Evolutionary conservation across 2,888 invertebrate species (phyloP), one percentile per base, ranked within the genome.

Genomic region (Idaea aversata): DNA sequence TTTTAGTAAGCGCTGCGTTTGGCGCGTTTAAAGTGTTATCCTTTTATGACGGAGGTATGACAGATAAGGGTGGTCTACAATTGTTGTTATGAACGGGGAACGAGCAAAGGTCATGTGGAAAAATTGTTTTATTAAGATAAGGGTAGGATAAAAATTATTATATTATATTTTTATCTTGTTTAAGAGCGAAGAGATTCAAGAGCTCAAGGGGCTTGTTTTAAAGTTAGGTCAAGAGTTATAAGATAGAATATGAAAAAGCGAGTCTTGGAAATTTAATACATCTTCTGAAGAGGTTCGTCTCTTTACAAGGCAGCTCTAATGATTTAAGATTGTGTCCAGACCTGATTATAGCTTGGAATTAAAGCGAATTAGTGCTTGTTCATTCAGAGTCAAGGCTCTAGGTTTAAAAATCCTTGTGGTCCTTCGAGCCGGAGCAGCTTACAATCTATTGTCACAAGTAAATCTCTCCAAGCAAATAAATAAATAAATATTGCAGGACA

Each of bases 11-110:
- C 47, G 47, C 13, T 47, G 47, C 47, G 47, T 10, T 47, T 36
- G 25, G 61, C 36, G 16, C 25, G 16, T 61, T 61, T 15, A 47
- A 61, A 34, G 47, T 47, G 35, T 61, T 25, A 25, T 16, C 61
- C 38, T 13, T 47, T 15, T 47, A 25, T 10, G 47, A 36, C 38
- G 61, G 47, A 47, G 47, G 47, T 47, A 47, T 47, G 47, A 47
- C 47, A 47, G 47, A 47, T 47, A 47, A 5, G 47, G 47, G 47
- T 10, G 5, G 47, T 13, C 13, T 10, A 47, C 6, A 47, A 47
- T 47, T 47, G 7, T 47, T 47, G 47, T 47, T 47, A 47, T 47
- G 47, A 47, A 47, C 13, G 47, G 47, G 13, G 47, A 47, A 47
- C 47, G 47, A 47, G 47, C 10, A 47, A 47, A 47, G 47, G 47